Percentiles rank a stretch among this genome's conserved stretches.
Conservation (phyloP, 2,113 vertebrate genomes). For the Protobothrops mucrosquamatus region DNA sequence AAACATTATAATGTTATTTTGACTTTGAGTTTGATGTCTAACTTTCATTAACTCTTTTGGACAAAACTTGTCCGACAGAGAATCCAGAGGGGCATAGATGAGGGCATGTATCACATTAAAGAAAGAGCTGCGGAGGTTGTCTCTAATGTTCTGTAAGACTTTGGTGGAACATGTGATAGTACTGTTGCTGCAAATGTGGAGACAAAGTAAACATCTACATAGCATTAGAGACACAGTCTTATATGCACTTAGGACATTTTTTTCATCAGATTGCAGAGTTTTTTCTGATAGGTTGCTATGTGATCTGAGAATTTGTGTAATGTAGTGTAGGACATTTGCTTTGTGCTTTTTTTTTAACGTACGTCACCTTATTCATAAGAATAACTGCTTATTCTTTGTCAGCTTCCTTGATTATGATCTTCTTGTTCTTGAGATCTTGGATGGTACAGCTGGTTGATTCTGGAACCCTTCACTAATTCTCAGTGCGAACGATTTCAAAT, state of each 20-base stretch:
- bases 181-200: not conserved
- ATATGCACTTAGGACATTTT: not conserved
- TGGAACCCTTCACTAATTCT: not conserved
- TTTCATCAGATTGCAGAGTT: not conserved
- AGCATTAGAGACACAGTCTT: not conserved
- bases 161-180: not conserved
- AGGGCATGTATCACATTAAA: not conserved
- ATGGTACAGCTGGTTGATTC: not conserved
- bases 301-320: not conserved
- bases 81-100: not conserved
- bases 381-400: not conserved
- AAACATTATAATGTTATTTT: not conserved
- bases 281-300: not conserved
- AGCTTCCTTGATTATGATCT: not conserved
- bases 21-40: not conserved
- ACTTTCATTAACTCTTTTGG: not conserved
- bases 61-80: not conserved
- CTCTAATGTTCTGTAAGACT: not conserved
- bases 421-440: not conserved
- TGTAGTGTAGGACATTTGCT: not conserved
- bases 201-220: not conserved
- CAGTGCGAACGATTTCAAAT: not conserved
- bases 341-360: not conserved
- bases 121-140: not conserved
- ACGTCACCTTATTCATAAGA: not conserved